Evolutionary conservation across 2,113 vertebrate species (phyloP).

Genomic region (Cochlearius cochlearius): DNA sequence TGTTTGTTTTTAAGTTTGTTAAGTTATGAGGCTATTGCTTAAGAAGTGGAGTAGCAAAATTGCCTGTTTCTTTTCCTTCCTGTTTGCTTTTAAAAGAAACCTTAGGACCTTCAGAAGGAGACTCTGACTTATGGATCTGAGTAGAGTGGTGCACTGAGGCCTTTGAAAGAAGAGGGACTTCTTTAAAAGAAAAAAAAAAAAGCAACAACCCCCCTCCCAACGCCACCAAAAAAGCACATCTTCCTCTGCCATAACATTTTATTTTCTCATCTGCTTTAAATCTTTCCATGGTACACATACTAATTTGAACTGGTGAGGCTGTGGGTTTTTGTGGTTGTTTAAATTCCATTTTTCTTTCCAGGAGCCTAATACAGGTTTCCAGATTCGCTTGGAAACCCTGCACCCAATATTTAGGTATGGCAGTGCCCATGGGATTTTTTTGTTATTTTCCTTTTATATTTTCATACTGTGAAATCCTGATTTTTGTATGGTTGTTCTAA

Average conservation of each 20-base stretch:
- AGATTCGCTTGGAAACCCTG: background rate
- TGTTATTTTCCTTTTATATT: background rate
- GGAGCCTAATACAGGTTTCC: background rate
- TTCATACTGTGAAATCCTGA: background rate
- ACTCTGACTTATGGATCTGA: background rate
- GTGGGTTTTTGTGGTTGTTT: background rate
- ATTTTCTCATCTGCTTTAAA: background rate
- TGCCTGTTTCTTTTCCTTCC: background rate
- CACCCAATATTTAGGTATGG: background rate
- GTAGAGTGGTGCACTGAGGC: background rate
- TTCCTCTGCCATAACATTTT: background rate
- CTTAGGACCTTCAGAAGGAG: background rate
- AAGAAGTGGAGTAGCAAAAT: background rate
- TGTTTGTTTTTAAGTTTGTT: background rate
- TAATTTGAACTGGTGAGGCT: background rate
- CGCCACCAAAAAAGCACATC: background rate
- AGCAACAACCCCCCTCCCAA: no score
- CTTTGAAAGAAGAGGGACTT: background rate
- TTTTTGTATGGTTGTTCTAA: background rate
- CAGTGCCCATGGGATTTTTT: background rate
- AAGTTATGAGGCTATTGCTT: background rate
- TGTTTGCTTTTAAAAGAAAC: background rate
- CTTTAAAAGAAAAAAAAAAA: background rate
- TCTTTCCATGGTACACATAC: background rate
- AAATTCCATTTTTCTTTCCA: background rate